Conservation (phyloP, 1,140 invertebrate species). For the Bombyx mori region DNA sequence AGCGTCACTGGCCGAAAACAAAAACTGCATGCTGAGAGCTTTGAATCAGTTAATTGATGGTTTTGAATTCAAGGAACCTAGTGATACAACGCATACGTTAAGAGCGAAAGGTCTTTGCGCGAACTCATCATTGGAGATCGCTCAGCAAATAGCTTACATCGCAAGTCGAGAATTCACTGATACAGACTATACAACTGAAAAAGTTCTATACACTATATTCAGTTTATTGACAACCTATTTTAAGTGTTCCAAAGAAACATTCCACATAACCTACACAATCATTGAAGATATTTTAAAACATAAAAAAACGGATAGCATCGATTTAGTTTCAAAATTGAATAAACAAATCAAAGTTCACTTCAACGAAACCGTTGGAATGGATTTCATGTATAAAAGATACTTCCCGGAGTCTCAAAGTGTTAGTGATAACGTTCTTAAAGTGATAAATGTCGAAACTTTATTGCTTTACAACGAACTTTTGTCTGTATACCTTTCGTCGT, state of each 20-base stretch:
- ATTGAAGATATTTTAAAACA: slow-evolving; percentile 22
- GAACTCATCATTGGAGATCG: slow-evolving; percentile 34
- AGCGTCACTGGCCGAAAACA: slow-evolving; percentile 56
- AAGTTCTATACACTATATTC: slow-evolving; percentile 18
- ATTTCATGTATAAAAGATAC: slow-evolving; percentile 30
- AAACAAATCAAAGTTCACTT: slow-evolving; percentile 21
- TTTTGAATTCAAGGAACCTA: slow-evolving; percentile 9
- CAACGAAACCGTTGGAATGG: slow-evolving; percentile 9
- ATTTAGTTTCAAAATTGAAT: slow-evolving; percentile 21
- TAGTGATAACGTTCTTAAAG: slow-evolving; percentile 13
- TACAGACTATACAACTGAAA: slow-evolving; percentile 8
- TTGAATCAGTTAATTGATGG: slow-evolving; percentile 40
- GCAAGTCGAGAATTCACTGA: slow-evolving; percentile 22
- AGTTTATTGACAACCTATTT: slow-evolving; percentile 33
- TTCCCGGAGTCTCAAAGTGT: slow-evolving; percentile 34
- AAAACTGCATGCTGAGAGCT: slow-evolving; percentile 58
- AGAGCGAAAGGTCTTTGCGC: slow-evolving; percentile 42
- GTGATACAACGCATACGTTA: slow-evolving; percentile 34
- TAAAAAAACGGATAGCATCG: slow-evolving; percentile 8
- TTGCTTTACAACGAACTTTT: slow-evolving; percentile 42
- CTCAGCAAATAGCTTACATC: slow-evolving; percentile 38
- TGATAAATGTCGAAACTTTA: slow-evolving; percentile 32
- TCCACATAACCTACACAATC: slow-evolving; percentile 18
- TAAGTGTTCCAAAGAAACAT: slow-evolving; percentile 27
- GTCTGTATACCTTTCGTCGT: slow-evolving; percentile 17